Evolutionary conservation across 2,797 vertebrate genomes (phyloP).

Genomic region (Melanotaenia boesemani): DNA sequence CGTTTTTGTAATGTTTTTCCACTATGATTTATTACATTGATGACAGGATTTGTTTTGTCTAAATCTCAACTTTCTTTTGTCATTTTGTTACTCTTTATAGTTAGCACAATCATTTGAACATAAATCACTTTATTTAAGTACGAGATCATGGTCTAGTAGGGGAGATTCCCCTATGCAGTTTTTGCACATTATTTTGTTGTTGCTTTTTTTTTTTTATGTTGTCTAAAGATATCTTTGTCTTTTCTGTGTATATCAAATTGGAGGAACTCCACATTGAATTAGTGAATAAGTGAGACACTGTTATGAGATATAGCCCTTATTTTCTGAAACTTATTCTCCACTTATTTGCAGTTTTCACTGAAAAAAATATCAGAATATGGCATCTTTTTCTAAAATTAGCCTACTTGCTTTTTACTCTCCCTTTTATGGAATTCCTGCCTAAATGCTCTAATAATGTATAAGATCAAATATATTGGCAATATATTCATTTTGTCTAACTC

Average conservation of each 20-base stretch:
- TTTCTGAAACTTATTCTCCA: constrained; percentile 31
- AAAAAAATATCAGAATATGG: constrained; percentile 19
- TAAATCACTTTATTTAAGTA: constrained; percentile 62
- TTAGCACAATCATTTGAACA: constrained; percentile 65
- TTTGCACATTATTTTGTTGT: constrained; percentile 65
- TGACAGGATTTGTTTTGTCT: constrained; percentile 37
- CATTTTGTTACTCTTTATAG: constrained; percentile 59
- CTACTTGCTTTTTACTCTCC: constrained; percentile 14
- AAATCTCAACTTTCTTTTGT: constrained; percentile 40
- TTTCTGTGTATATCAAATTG: constrained; percentile 32
- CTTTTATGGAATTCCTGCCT: constrained; percentile 35
- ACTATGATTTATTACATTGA: constrained; percentile 56
- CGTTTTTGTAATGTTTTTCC: constrained; percentile 65
- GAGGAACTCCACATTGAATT: constrained; percentile 43
- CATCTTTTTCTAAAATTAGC: constrained; percentile 18
- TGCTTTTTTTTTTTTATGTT: constrained; percentile 31
- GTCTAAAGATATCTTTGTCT: constrained; percentile 40
- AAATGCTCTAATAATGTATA: constrained; percentile 33
- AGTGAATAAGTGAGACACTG: constrained; percentile 15
- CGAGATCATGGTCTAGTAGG: constrained; percentile 51
- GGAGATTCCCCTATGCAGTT: constrained; percentile 52
- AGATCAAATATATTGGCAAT: constrained; percentile 3
- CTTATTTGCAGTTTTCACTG: constrained; percentile 25
- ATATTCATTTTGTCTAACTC: constrained; percentile 35
- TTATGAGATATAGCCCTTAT: constrained; percentile 19